Conservation (phyloP, 1,140 invertebrate genomes). For the Hylyphantes graminicola region DNA sequence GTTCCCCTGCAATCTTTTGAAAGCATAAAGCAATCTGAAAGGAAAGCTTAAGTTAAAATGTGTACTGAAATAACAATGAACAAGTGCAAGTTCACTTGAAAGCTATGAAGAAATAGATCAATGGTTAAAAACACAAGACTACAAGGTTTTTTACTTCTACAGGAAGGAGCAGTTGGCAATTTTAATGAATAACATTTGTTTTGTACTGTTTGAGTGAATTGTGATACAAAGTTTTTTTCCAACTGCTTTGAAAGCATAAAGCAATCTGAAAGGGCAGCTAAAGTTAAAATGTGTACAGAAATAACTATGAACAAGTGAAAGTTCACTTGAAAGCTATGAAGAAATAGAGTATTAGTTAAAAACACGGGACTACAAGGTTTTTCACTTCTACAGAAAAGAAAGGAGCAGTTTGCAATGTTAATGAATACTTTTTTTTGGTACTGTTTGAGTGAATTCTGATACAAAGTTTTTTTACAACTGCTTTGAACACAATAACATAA, state of each 20-base stretch:
- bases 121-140: not conserved
- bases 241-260: constrained; percentile 72
- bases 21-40: constrained; percentile 73
- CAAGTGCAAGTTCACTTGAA: too few relatives aligned
- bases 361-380: not conserved
- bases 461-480: too few relatives aligned
- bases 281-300: not conserved
- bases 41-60: constrained; percentile 1
- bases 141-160: not conserved
- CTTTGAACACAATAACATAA: too few relatives aligned
- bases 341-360: not conserved
- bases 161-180: too few relatives aligned
- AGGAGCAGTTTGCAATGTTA: too few relatives aligned
- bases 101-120: not conserved
- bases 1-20: constrained; percentile 76
- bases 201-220: too few relatives aligned
- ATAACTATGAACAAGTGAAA: not conserved
- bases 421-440: too few relatives aligned
- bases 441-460: too few relatives aligned
- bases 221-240: too few relatives aligned
- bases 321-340: not conserved
- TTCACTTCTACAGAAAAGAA: not conserved
- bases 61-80: not conserved
- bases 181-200: too few relatives aligned
- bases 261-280: constrained; percentile 69